phyloP scores from a whole-genome alignment of 2,113 vertebrate species.

The Alligator mississippiensis region DNA sequence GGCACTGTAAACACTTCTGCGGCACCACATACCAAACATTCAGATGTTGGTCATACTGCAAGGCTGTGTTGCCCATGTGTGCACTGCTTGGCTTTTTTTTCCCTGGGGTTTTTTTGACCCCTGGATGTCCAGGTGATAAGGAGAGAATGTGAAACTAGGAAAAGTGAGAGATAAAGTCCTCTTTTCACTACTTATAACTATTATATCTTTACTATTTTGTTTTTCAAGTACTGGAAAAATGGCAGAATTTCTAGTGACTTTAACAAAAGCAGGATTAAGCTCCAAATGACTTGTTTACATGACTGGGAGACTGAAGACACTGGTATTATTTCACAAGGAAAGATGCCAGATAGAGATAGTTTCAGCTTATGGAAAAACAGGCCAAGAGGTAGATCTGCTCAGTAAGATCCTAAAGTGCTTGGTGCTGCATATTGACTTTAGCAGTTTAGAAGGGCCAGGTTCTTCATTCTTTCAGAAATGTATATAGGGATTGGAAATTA shows the following conservation, averaged over 20 bases:
- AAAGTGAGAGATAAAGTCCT: not conserved
- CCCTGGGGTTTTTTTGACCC: too few relatives aligned
- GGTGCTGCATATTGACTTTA: slow-evolving; percentile 35
- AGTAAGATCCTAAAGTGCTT: slow-evolving; percentile 66
- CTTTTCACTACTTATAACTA: not conserved
- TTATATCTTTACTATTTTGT: slow-evolving; percentile 27
- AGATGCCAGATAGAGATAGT: slow-evolving; percentile 72
- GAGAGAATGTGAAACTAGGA: not conserved
- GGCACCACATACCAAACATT: too few relatives aligned
- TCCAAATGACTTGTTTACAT: slow-evolving; percentile 41
- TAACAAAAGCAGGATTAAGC: slow-evolving; percentile 47
- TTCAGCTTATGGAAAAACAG: slow-evolving; percentile 51
- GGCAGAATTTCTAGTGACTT: slow-evolving; percentile 49
- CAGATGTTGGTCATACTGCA: too few relatives aligned
- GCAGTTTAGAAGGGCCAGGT: slow-evolving; percentile 1
- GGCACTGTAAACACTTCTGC: too few relatives aligned
- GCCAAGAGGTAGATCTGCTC: slow-evolving; percentile 66
- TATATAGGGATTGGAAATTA: not conserved
- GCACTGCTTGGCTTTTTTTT: too few relatives aligned
- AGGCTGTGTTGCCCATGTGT: too few relatives aligned
- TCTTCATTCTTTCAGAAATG: slow-evolving; percentile 11
- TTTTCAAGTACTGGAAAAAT: slow-evolving; percentile 40
- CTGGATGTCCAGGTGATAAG: not conserved
- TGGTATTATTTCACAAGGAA: slow-evolving; percentile 62
- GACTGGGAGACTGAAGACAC: slow-evolving; percentile 56